Evolutionary conservation across 2,797 vertebrate species (phyloP), one percentile per base, ranked within the genome.

Genomic region (Hyperoplus lanceolatus): DNA sequence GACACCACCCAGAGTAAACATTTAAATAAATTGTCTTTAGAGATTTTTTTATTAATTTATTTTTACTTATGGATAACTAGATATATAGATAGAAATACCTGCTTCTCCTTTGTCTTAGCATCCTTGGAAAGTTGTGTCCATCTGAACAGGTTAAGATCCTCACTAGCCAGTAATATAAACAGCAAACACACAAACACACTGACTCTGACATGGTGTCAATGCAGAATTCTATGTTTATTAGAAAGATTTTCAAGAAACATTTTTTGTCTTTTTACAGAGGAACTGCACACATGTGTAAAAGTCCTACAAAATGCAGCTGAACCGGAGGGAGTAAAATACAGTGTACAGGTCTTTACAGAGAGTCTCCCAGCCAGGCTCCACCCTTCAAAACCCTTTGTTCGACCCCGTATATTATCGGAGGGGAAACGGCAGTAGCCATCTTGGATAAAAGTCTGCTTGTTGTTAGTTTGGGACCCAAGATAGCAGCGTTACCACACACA

Each of bases 161-260:
- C 1, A 16, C 6, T 15, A 21, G 15, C 6, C 41, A 38, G 10
- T 8, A 36, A 61, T 5, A 51, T 51, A n/a, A 51, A 59, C 15
- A 73, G 29, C 29, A 29, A 29, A 29, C 39, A 70, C 49, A 63
- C 53, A 67, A 8, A 79, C 67, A 65, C 49, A 58, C 38, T 73
- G 46, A 82, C 60, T 45, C 43, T 11, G 69, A 83, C 58, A 14
- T 60, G 15, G 38, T 53, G 48, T 90, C 82, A 90, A 94, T 95
- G 94, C 94, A 95, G 91, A 94, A 91, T 87, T 94, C 94, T 95
- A 94, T 81, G 86, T 95, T 95, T 96, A 95, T 95, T 95, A 94
- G 88, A 95, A 95, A 94, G 83, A 73, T 91, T 89, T 91, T 91
- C 67, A 82, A 85, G 82, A 91, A 87, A 82, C 73, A 77, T 81